Evolutionary conservation across 1,140 invertebrate species (phyloP), one percentile per base, ranked within the genome.

Genomic region (Riptortus pedestris): DNA sequence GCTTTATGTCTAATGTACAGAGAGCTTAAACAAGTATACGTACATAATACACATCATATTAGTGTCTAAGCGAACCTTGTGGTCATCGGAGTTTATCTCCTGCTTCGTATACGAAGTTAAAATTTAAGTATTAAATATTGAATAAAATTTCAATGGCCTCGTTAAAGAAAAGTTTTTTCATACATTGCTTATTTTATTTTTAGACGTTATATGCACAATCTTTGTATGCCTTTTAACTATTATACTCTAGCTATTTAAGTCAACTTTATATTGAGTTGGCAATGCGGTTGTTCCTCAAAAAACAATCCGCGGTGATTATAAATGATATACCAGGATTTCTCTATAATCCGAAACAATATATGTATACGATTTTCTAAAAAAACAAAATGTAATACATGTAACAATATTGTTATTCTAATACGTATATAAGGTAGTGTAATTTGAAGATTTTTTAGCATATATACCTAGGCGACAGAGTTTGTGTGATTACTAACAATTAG

Each of bases 31-130:
- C 62, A 60, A 66, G 65, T 66, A 66, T 66, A 66, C 65, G 65
- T 66, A 66, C 65, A 66, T 66, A 38, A 66, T 63, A 66, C 65
- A 66, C 65, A 66, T 66, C 65, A 66, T 65, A 65, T 62, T 66
- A 66, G 65, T 58, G 26, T 38, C 14, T 66, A 66, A 66, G 65
- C 61, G 20, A 64, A 55, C n/a, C 31, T 62, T 63, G 47, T 66
- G 60, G 65, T 66, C 60, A 62, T 62, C 43, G 60, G 28, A 62
- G 60, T 24, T 20, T 29, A 18, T 47, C 43, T 63, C 22, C 65
- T 60, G 51, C 61, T 66, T 66, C 61, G 65, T 66, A 66, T 66
- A 66, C 65, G 65, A 66, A 64, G 61, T 60, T 62, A 63, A 59
- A 59, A 59, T 62, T 65, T 65, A 65, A 65, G 59, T 60, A 65